Conservation (phyloP, 2,888 invertebrate species). For the Cephalotes varians region DNA sequence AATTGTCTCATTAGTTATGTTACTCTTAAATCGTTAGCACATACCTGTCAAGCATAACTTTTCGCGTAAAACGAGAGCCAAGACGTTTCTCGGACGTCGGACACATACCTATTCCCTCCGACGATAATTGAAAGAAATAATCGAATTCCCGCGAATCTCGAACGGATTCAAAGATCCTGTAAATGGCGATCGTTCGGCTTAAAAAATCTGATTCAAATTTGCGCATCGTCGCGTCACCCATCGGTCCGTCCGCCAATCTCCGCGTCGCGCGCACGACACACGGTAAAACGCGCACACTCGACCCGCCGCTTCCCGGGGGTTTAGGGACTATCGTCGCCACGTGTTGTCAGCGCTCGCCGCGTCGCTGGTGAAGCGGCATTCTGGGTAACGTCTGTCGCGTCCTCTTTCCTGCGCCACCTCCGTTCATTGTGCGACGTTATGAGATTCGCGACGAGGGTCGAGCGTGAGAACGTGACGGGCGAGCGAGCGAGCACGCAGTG, state of each 20-base stretch:
- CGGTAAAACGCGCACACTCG: not conserved
- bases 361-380: constrained; percentile 74
- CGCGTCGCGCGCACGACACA: not conserved
- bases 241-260: not conserved
- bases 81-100: not conserved
- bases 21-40: not conserved
- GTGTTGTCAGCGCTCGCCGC: constrained; percentile 51
- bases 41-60: not conserved
- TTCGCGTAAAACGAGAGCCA: not conserved
- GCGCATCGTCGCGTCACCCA: not conserved
- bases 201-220: not conserved
- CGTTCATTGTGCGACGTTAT: constrained; percentile 37
- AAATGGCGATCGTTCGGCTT: not conserved
- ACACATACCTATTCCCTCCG: not conserved
- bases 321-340: constrained; percentile 57
- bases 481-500: constrained; percentile 14
- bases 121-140: not conserved
- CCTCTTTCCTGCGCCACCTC: not conserved
- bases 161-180: not conserved
- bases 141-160: too few relatives aligned
- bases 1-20: not conserved
- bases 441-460: constrained; percentile 5
- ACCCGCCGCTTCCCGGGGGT: not conserved
- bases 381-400: constrained; percentile 77
- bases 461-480: constrained; percentile 11